A percentile compares a stretch with the other conserved stretches of the same genome.
phyloP scores from a whole-genome alignment of 2,888 invertebrate species.

The Drosophila incognita region DNA sequence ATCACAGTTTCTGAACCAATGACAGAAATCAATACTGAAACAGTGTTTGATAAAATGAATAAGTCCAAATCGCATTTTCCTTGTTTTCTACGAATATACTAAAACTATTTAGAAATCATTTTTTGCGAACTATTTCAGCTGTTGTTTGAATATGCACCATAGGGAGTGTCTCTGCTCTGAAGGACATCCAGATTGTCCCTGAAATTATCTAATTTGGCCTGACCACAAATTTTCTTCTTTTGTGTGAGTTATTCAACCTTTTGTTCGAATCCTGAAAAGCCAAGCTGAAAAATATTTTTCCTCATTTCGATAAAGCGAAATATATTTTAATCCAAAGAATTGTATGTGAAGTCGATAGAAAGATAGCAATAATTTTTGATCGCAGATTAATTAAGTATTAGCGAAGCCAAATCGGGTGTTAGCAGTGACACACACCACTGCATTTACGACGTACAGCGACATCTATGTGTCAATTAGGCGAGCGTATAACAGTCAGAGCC shows the following conservation, averaged over 20 bases:
- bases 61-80: background rate
- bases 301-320: background rate
- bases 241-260: background rate
- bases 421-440: background rate
- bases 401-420: background rate
- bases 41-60: background rate
- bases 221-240: background rate
- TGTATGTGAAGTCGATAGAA: background rate
- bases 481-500: constrained; percentile 29
- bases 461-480: constrained; percentile 17
- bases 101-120: background rate
- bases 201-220: background rate
- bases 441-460: constrained; percentile 1
- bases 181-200: background rate
- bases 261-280: background rate
- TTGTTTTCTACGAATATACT: background rate
- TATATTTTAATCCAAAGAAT: background rate
- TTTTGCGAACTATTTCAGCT: background rate
- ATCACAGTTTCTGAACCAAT: background rate
- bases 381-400: background rate
- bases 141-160: too few species aligned
- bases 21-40: background rate
- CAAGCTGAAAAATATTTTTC: background rate
- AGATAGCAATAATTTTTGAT: background rate
- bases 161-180: background rate